Conservation (phyloP, 1,140 invertebrate genomes). For the Rhizoglyphus robini region DNA sequence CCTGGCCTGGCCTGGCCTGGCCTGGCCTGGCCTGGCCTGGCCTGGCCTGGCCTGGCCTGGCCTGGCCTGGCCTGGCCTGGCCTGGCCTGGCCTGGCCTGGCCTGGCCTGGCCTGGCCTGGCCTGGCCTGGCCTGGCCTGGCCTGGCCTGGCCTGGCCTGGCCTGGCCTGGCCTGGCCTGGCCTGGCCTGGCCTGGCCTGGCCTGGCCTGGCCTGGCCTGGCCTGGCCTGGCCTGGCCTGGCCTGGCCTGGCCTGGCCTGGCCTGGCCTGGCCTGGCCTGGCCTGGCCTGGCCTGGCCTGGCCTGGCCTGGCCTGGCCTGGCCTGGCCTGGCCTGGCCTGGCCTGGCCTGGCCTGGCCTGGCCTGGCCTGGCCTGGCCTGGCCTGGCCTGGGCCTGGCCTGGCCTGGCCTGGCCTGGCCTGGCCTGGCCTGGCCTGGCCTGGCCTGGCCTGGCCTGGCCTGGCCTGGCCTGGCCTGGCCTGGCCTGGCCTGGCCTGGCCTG, state of each 20-base stretch:
- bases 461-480: slow-evolving; percentile 27
- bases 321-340: slow-evolving; percentile 23
- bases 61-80: slow-evolving; percentile 27
- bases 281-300: slow-evolving; percentile 28
- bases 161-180: slow-evolving; percentile 27
- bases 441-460: slow-evolving; percentile 27
- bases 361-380: slow-evolving; percentile 19
- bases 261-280: slow-evolving; percentile 28
- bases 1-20: slow-evolving; percentile 26
- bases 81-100: slow-evolving; percentile 29
- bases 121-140: slow-evolving; percentile 28
- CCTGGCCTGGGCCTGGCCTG: slow-evolving; percentile 27
- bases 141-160: slow-evolving; percentile 27
- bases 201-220: slow-evolving; percentile 28
- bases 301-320: slow-evolving; percentile 27
- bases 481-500: slow-evolving; percentile 27
- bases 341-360: slow-evolving; percentile 23
- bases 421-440: slow-evolving; percentile 28
- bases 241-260: slow-evolving; percentile 25
- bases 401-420: slow-evolving; percentile 28
- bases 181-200: slow-evolving; percentile 29
- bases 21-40: slow-evolving; percentile 27
- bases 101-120: slow-evolving; percentile 26
- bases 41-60: slow-evolving; percentile 28
- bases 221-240: slow-evolving; percentile 28